phyloP scores from a whole-genome alignment of 2,797 vertebrate genomes.

The Lycodopsis pacificus region DNA sequence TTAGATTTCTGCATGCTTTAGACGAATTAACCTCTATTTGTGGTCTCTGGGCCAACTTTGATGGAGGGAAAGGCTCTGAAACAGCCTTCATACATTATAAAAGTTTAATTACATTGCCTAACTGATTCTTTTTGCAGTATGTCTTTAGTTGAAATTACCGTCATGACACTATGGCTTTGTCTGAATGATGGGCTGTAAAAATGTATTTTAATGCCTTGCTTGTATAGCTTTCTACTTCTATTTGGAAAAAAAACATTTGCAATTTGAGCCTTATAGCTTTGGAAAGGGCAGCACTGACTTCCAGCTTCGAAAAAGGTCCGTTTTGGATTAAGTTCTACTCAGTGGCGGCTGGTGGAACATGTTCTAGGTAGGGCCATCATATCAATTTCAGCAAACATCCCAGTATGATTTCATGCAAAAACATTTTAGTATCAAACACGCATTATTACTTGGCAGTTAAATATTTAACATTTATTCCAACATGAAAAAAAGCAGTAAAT shows the following conservation, averaged over 20 bases:
- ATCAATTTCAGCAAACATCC: too few relatives aligned
- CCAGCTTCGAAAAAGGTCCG: background rate
- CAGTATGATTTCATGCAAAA: too few relatives aligned
- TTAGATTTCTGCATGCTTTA: conserved; percentile 16
- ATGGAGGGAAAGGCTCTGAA: conserved; percentile 22
- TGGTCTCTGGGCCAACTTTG: background rate
- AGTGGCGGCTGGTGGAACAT: too few relatives aligned
- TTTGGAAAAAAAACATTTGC: background rate
- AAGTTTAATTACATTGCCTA: conserved; percentile 41
- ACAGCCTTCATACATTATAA: conserved; percentile 33
- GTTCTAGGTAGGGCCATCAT: too few relatives aligned
- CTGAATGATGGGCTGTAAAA: conserved; percentile 18
- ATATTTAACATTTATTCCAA: too few relatives aligned
- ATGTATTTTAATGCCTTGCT: background rate
- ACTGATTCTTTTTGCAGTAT: conserved; percentile 26
- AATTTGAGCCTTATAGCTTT: background rate
- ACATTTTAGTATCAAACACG: too few relatives aligned
- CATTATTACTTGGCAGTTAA: too few relatives aligned
- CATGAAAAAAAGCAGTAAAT: too few relatives aligned
- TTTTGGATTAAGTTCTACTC: background rate
- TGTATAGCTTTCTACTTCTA: conserved; percentile 9
- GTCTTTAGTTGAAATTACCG: conserved; percentile 23
- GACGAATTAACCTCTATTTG: conserved; percentile 18
- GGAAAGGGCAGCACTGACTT: background rate
- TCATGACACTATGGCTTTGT: conserved; percentile 31